Evolutionary conservation across 1,140 invertebrate species (phyloP).

Genomic region (Semibalanus balanoides): DNA sequence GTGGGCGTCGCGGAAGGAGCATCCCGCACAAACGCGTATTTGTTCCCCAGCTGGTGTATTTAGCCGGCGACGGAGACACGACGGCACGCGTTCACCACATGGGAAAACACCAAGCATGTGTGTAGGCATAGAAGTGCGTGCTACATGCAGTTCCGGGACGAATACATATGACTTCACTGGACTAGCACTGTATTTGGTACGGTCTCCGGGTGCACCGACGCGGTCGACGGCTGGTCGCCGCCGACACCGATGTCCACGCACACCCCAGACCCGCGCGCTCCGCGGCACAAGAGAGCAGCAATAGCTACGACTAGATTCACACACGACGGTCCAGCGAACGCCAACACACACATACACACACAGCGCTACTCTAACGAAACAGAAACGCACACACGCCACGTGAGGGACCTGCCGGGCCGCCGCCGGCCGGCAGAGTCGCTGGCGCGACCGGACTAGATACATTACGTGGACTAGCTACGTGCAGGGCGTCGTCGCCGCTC

Average conservation of each 20-base stretch:
- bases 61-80: background rate
- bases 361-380: background rate
- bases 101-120: background rate
- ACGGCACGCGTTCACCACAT: background rate
- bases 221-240: no score
- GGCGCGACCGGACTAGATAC: no score
- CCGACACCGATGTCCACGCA: no score
- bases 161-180: background rate
- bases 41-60: background rate
- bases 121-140: background rate
- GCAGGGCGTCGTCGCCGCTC: background rate
- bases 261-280: no score
- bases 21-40: no score
- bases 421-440: no score
- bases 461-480: no score
- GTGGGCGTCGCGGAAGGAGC: no score
- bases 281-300: background rate
- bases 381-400: background rate
- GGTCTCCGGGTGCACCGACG: background rate
- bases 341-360: background rate
- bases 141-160: background rate
- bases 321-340: background rate
- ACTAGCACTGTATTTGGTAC: background rate
- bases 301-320: background rate
- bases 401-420: no score